Conservation (phyloP, 2,797 vertebrate genomes). For the Zenarchopterus dispar region DNA sequence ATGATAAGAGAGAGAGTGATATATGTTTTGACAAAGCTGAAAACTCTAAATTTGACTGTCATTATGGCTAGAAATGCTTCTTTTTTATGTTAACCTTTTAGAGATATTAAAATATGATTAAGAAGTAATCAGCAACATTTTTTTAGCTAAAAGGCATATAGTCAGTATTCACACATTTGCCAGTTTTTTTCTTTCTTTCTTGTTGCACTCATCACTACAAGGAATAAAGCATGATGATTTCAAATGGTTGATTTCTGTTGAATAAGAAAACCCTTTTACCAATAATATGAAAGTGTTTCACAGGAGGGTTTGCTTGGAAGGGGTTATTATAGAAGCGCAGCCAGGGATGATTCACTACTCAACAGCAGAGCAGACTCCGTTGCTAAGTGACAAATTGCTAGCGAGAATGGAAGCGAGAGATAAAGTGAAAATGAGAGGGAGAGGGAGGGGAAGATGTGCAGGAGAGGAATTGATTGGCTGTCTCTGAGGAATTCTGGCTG, state of each 20-base stretch:
- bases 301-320: slow-evolving; percentile 9
- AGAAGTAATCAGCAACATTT: too few relatives aligned
- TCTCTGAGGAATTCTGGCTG: slow-evolving; percentile 44
- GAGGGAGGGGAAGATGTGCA: slow-evolving; percentile 23
- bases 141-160: background rate
- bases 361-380: slow-evolving; percentile 50
- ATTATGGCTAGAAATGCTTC: slow-evolving; percentile 33
- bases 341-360: slow-evolving; percentile 35
- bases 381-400: slow-evolving; percentile 77
- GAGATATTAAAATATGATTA: slow-evolving; percentile 16
- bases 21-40: slow-evolving; percentile 17
- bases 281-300: background rate
- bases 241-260: background rate
- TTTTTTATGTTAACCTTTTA: slow-evolving; percentile 32
- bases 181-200: background rate
- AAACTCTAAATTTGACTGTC: slow-evolving; percentile 22
- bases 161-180: too few relatives aligned
- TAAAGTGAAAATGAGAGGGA: slow-evolving; percentile 37
- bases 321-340: slow-evolving; percentile 43
- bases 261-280: background rate
- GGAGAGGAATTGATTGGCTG: slow-evolving; percentile 49
- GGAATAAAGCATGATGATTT: background rate
- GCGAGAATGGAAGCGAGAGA: slow-evolving; percentile 42
- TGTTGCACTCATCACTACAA: background rate
- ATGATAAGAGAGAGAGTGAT: slow-evolving; percentile 14